phyloP scores from a whole-genome alignment of 2,888 invertebrate genomes.

The Tenthredo amoena region DNA sequence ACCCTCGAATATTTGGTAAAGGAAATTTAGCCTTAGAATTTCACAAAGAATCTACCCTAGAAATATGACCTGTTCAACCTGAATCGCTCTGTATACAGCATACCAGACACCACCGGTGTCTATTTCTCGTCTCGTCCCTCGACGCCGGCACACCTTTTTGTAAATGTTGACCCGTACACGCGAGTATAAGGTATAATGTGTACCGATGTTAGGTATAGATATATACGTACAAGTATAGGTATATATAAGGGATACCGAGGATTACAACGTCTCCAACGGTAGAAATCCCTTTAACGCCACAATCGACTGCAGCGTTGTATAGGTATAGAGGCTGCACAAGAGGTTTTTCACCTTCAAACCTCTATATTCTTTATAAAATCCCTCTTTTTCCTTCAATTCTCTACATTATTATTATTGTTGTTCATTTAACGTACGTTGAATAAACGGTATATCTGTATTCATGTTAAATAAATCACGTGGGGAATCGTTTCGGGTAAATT shows the following conservation, averaged over 20 bases:
- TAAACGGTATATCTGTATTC: background rate
- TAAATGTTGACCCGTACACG: background rate
- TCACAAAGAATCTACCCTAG: too few relatives aligned
- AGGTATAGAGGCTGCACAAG: background rate
- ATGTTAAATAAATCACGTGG: background rate
- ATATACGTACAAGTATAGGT: too few relatives aligned
- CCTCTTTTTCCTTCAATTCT: background rate
- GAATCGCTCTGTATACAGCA: background rate
- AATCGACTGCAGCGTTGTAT: background rate
- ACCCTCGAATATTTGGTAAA: too few relatives aligned
- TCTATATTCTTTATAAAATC: background rate
- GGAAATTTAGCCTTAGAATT: too few relatives aligned
- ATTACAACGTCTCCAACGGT: conserved; percentile 2
- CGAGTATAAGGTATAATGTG: background rate
- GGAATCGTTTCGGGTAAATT: background rate
- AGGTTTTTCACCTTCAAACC: background rate
- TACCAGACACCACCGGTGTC: background rate
- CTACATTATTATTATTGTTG: background rate
- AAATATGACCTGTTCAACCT: too few relatives aligned
- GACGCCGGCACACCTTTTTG: conserved; percentile 2
- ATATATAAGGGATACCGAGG: background rate
- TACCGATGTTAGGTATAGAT: too few relatives aligned
- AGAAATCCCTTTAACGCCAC: background rate
- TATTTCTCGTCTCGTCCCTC: background rate
- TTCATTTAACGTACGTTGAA: background rate